Conservation (phyloP, 2,888 invertebrate species). For the Microctonus aethiopoides region DNA sequence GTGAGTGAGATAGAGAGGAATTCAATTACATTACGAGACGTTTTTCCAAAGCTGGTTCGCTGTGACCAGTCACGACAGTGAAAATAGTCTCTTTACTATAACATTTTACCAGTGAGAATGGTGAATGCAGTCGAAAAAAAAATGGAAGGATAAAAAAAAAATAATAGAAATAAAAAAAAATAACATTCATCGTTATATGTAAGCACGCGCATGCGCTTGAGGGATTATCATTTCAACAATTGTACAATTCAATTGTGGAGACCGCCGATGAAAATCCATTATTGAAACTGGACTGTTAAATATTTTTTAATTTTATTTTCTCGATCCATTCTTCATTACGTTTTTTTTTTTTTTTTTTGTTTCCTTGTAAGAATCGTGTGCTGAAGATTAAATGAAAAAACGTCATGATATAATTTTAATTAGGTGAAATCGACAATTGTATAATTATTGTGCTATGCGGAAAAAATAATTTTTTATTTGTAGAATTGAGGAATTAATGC, state of each 20-base stretch:
- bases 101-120: constrained; percentile 26
- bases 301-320: neutral
- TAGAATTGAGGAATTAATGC: too few species aligned
- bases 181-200: neutral
- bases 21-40: constrained; percentile 48
- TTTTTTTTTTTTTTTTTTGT: neutral
- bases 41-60: constrained; percentile 41
- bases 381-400: neutral
- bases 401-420: neutral
- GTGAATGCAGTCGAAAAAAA: neutral
- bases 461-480: too few species aligned
- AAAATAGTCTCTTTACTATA: constrained; percentile 35
- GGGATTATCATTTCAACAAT: neutral
- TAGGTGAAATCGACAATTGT: neutral
- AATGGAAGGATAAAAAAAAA: neutral
- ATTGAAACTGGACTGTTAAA: neutral
- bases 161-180: neutral
- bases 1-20: constrained; percentile 29
- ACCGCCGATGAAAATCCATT: neutral
- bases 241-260: neutral
- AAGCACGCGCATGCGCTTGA: neutral
- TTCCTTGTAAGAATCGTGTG: neutral
- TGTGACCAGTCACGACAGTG: constrained; percentile 45
- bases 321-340: neutral
- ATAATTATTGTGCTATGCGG: neutral